Percentiles rank a stretch among this genome's conserved stretches.
phyloP scores from a whole-genome alignment of 2,113 vertebrate species.

The Anguilla rostrata region DNA sequence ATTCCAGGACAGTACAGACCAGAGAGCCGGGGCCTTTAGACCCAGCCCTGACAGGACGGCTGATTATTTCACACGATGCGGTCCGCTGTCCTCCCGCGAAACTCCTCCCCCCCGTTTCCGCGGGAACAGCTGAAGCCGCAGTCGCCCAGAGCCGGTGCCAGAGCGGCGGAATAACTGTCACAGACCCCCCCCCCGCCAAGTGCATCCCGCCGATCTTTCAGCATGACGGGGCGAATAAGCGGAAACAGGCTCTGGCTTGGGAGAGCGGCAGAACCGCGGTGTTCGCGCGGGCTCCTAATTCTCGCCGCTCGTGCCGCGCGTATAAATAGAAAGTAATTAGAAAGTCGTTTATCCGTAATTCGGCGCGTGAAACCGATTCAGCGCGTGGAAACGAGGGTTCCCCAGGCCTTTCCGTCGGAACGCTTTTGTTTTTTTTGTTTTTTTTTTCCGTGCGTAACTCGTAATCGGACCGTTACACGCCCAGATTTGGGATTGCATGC shows the following conservation, averaged over 20 bases:
- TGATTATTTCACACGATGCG: not conserved
- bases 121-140: not conserved
- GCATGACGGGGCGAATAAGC: not conserved
- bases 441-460: slow-evolving; percentile 1
- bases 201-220: not conserved
- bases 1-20: not conserved
- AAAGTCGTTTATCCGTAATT: not conserved
- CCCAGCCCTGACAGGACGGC: not conserved
- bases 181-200: not conserved
- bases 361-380: slow-evolving; percentile 1
- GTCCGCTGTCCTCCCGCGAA: not conserved
- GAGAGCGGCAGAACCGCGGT: not conserved
- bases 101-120: not conserved
- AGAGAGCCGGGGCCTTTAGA: not conserved
- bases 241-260: not conserved
- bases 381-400: not conserved
- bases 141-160: too few relatives aligned
- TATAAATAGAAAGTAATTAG: not conserved
- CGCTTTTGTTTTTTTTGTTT: not conserved
- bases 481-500: not conserved
- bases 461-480: slow-evolving; percentile 6
- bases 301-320: not conserved
- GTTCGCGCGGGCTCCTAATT: not conserved
- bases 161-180: not conserved
- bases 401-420: not conserved